Conservation (phyloP, 2,888 invertebrate species). For the Agelastica alni region DNA sequence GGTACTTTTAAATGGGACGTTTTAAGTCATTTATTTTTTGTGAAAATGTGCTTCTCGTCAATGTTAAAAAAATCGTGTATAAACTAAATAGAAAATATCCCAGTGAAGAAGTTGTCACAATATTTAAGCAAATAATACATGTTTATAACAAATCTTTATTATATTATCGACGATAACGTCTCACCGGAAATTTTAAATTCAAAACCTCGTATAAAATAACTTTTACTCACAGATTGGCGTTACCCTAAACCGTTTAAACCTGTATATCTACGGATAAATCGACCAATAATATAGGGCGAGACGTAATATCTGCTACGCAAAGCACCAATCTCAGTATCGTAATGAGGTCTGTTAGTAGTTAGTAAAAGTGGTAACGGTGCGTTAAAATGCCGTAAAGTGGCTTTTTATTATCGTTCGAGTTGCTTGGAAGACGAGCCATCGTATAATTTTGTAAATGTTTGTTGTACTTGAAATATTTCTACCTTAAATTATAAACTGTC, state of each 20-base stretch:
- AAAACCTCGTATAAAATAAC: neutral
- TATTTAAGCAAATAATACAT: too few species aligned
- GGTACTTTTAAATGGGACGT: too few species aligned
- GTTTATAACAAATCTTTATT: too few species aligned
- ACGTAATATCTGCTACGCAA: constrained; percentile 21
- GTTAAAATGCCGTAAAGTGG: constrained; percentile 57
- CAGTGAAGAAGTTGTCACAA: too few species aligned
- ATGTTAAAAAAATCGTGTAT: too few species aligned
- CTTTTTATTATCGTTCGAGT: constrained; percentile 57
- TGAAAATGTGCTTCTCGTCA: too few species aligned
- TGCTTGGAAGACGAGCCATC: constrained; percentile 50
- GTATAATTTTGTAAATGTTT: constrained; percentile 17
- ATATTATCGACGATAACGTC: neutral
- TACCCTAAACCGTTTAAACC: constrained; percentile 9
- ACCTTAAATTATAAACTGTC: too few species aligned
- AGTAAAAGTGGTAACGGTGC: constrained; percentile 56
- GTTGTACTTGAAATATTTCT: too few species aligned
- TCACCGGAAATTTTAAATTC: constrained; percentile 5
- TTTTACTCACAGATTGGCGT: constrained; percentile 6
- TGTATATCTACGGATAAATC: constrained; percentile 24
- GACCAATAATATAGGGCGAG: constrained; percentile 16
- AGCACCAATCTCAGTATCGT: constrained; percentile 48
- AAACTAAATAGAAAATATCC: too few species aligned
- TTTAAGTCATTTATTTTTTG: too few species aligned
- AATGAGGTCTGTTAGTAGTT: constrained; percentile 57